Conservation (phyloP, 1,140 invertebrate genomes). For the Contarinia nasturtii region DNA sequence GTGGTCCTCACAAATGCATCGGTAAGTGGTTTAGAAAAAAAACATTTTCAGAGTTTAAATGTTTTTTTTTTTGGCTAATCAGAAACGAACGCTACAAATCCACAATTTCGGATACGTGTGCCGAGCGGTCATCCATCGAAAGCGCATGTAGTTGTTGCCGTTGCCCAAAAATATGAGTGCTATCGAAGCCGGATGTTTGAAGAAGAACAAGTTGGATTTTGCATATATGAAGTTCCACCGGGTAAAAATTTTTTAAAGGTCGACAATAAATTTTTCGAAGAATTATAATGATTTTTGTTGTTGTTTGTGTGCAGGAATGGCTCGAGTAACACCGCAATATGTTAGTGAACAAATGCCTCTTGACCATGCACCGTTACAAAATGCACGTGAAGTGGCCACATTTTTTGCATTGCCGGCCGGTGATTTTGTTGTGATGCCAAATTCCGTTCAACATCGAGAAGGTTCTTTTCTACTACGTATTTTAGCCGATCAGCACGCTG, state of each 20-base stretch:
- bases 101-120: constrained; percentile 51
- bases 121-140: constrained; percentile 36
- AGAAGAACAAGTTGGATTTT: constrained; percentile 36
- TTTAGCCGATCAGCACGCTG: constrained; percentile 50
- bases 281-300: no score
- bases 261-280: no score
- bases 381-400: constrained; percentile 49
- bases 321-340: constrained; percentile 37
- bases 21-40: constrained; percentile 20
- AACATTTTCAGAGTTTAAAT: neutral
- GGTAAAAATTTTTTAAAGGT: no score
- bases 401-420: constrained; percentile 57
- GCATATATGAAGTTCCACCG: constrained; percentile 47
- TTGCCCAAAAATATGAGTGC: constrained; percentile 45
- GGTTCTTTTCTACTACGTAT: constrained; percentile 50
- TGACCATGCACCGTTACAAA: constrained; percentile 45
- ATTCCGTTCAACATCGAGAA: constrained; percentile 47
- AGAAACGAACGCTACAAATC: constrained; percentile 50
- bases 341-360: constrained; percentile 42
- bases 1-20: constrained; percentile 28
- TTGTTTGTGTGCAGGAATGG: no score
- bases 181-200: constrained; percentile 21
- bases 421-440: constrained; percentile 60
- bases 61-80: neutral
- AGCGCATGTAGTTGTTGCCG: constrained; percentile 51